Evolutionary conservation across 2,888 invertebrate genomes (phyloP), one percentile per base, ranked within the genome.

Genomic region (Parnassius mnemosyne): DNA sequence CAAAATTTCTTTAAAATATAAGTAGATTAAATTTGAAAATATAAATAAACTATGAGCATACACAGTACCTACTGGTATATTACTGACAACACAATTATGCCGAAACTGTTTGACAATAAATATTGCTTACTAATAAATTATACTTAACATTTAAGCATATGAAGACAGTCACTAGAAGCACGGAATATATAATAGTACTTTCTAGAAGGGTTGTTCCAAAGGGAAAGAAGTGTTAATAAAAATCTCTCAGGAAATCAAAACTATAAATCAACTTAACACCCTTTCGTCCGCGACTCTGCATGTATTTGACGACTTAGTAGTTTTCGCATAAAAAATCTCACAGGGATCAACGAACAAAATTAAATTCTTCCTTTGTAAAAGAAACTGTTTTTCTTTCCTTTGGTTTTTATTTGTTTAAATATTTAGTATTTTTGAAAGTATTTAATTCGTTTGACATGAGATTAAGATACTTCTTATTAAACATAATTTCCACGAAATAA

Each of bases 221-320:
- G 13, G 25, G 60, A 51, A 50, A 50, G 34, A 51, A 25, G n/a
- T 41, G 42, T 46, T 53, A 56, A 63, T 56, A 49, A 63, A 63
- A 63, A 54, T 59, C 42, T 55, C 63, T 55, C 41, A 46, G 63
- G 53, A 57, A 63, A 63, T 63, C 59, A 63, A 60, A 59, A 56
- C 59, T 56, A 63, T 63, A 63, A 63, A 63, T 63, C 63, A 63
- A 56, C 65, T 60, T 65, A 63, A 60, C 62, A 64, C 65, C 71
- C 68, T 68, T 69, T 69, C 65, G 63, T 56, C 47, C 63, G 63
- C 59, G 13, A 9, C 16, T 47, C 52, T 47, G 63, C 59, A 63
- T 63, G 43, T n/a, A 60, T 55, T 63, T 59, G 3, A 63, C 20
- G 53, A 75, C 80, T 85, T 80, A 70, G 70, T 61, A 61, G 68